Base-by-base conservation (phyloP, 2,113 vertebrate genomes). In the Scartelaos histophorus region DNA sequence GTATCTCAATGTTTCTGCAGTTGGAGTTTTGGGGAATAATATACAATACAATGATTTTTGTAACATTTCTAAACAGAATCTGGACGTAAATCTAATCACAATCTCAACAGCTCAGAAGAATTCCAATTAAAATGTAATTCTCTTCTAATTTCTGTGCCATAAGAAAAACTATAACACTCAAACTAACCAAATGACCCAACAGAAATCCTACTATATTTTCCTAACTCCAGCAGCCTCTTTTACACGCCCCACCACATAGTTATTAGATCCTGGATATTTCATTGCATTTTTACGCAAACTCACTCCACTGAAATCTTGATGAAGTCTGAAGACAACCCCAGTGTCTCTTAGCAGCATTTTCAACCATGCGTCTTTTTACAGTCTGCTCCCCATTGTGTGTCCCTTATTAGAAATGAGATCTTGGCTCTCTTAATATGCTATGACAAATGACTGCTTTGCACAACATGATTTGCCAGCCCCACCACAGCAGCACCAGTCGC, bases 391-490 rank as follows among this genome's bases (percentile, higher is more conserved):
- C 49, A 22, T 80, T 88, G 74, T 81, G 71, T 75, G n/a, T 67
- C 77, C 61, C 61, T 64, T 38, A 64, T 80, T 77, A 69, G 61
- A 74, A 85, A 80, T 79, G 80, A 84, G 71, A 75, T 67, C 66
- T 66, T 62, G 51, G 74, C 64, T 54, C 15, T 80, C 82, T 85
- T 81, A 73, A 60, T 68, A 76, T 82, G 81, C 75, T 74, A 70
- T 70, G 83, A 85, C 69, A 86, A 83, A 74, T 82, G 56, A 66
- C 83, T 79, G 67, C 71, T 76, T 79, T 80, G 71, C 70, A 68
- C 65, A 67, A 53, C 47, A 56, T 71, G 82, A 67, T 76, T 47
- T 78, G 78, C 81, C 67, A 73, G 22, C 22, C 56, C 21, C 56
- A 58, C 12, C 56, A 25, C 56, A 58, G 12, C 22, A 25, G 12